A percentile compares a stretch with the other conserved stretches of the same genome.
Conservation (phyloP, 2,797 vertebrate species). For the Anomalospiza imberbis region DNA sequence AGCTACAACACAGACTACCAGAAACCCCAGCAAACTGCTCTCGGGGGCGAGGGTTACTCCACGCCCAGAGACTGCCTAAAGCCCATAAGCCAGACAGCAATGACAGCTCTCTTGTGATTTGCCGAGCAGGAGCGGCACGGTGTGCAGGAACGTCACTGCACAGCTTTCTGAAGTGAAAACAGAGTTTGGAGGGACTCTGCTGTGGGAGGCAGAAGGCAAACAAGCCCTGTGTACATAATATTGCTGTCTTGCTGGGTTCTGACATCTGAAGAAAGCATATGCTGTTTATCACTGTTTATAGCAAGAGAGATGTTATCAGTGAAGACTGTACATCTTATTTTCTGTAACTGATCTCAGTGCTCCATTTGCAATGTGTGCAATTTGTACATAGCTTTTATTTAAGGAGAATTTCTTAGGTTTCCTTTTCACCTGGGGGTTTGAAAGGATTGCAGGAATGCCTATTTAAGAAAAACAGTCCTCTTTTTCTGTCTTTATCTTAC, state of each 20-base stretch:
- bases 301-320: conserved; percentile 52
- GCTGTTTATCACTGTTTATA: conserved; percentile 60
- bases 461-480: neutral
- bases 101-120: conserved; percentile 72
- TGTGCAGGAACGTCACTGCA: neutral
- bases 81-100: conserved; percentile 67
- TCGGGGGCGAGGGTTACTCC: conserved; percentile 69
- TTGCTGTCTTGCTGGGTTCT: conserved; percentile 65
- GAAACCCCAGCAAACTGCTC: conserved; percentile 62
- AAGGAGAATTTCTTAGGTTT: conserved; percentile 66
- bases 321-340: conserved; percentile 64
- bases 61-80: conserved; percentile 78
- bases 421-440: conserved; percentile 27
- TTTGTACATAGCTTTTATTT: conserved; percentile 78
- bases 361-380: conserved; percentile 74
- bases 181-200: conserved; percentile 49
- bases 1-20: conserved; percentile 61
- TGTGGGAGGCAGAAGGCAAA: conserved; percentile 55
- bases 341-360: conserved; percentile 69
- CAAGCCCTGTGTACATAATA: conserved; percentile 69
- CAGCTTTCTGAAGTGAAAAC: conserved; percentile 46
- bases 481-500: neutral
- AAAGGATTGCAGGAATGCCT: conserved; percentile 24
- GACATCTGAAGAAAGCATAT: conserved; percentile 61
- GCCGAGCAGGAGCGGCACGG: neutral